A percentile compares a stretch with the other conserved stretches of the same genome.
These are phyloP conservation scores for Drosophila tripunctata DNA, from an alignment of 2,888 invertebrate genomes.

Conservation along the genomic window DNA sequence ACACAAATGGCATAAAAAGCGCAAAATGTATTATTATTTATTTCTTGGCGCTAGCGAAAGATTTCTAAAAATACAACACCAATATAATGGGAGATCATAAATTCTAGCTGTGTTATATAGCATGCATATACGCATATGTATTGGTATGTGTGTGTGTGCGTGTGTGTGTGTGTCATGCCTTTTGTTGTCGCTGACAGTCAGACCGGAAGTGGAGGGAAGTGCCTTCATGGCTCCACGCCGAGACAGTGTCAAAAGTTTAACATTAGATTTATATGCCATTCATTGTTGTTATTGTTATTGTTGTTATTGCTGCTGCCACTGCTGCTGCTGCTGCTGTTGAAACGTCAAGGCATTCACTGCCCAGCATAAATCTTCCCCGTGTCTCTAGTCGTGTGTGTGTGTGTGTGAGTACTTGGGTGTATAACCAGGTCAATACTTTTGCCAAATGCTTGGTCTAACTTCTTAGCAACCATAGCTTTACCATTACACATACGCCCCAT, in stretches of 20 bases:
- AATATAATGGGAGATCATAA: slow-evolving; percentile 59
- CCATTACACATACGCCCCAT: slow-evolving; percentile 35
- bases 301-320: slow-evolving; percentile 13
- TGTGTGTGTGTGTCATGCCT: slow-evolving; percentile 40
- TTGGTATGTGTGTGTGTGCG: slow-evolving; percentile 20
- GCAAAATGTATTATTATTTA: slow-evolving; percentile 66
- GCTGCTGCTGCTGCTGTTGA: slow-evolving; percentile 8
- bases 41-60: slow-evolving; percentile 50
- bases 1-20: slow-evolving; percentile 46
- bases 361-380: slow-evolving; percentile 50
- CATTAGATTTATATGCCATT: slow-evolving; percentile 70
- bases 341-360: slow-evolving; percentile 33
- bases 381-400: slow-evolving; percentile 3
- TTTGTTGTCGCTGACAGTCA: slow-evolving; percentile 63
- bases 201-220: slow-evolving; percentile 53
- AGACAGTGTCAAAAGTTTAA: slow-evolving; percentile 72
- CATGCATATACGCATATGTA: slow-evolving; percentile 10
- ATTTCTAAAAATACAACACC: slow-evolving; percentile 51
- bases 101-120: slow-evolving; percentile 36
- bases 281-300: slow-evolving; percentile 31
- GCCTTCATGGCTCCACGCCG: slow-evolving; percentile 53
- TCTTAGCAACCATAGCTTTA: slow-evolving; percentile 38
- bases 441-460: slow-evolving; percentile 48
- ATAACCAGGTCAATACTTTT: slow-evolving; percentile 74
- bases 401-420: slow-evolving; percentile 19